phyloP scores from a whole-genome alignment of 2,888 invertebrate species.

The Morpho achilles region DNA sequence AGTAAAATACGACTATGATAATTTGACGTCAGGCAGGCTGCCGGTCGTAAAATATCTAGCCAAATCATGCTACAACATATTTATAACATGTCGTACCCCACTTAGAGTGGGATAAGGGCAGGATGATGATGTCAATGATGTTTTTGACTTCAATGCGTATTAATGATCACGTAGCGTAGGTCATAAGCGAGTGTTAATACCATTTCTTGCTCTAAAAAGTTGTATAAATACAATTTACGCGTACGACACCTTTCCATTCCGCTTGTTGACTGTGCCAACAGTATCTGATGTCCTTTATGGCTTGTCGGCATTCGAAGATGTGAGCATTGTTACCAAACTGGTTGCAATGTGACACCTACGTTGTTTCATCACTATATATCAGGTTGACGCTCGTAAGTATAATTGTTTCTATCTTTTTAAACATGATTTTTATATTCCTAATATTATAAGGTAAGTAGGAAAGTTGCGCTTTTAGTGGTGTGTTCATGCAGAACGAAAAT shows the following conservation, averaged over 20 bases:
- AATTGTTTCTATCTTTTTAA: slow-evolving; percentile 5
- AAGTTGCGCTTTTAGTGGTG: too few relatives aligned
- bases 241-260: slow-evolving; percentile 26
- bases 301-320: slow-evolving; percentile 27
- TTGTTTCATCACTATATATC: slow-evolving; percentile 23
- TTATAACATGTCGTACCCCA: too few relatives aligned
- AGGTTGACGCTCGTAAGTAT: slow-evolving; percentile 11
- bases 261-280: slow-evolving; percentile 31
- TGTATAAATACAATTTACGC: slow-evolving; percentile 22
- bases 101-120: too few relatives aligned
- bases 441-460: too few relatives aligned
- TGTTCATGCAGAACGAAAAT: too few relatives aligned
- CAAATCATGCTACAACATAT: too few relatives aligned
- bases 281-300: slow-evolving; percentile 41
- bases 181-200: slow-evolving; percentile 6
- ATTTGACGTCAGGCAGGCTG: too few relatives aligned
- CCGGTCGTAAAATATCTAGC: too few relatives aligned
- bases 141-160: too few relatives aligned
- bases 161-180: background rate
- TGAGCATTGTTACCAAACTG: slow-evolving; percentile 30
- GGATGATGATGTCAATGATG: too few relatives aligned
- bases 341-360: slow-evolving; percentile 33
- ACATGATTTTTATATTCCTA: too few relatives aligned
- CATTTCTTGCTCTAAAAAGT: slow-evolving; percentile 35
- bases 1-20: too few relatives aligned